Percentiles rank a stretch among this genome's conserved stretches.
phyloP scores from a whole-genome alignment of 2,113 vertebrate species.

The Eurypyga helias region DNA sequence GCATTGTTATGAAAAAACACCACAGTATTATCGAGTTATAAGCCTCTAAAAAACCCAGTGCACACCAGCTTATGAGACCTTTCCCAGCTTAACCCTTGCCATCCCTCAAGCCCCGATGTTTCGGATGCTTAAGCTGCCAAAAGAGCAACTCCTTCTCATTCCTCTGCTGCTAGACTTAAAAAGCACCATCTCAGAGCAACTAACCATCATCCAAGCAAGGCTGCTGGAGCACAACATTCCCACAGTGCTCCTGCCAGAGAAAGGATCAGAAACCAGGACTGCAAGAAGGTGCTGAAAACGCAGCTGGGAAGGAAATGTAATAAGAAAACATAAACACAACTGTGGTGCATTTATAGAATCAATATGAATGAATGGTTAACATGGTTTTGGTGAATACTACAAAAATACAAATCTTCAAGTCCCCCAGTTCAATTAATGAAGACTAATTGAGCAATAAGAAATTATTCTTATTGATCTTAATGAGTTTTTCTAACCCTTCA shows the following conservation, averaged over 20 bases:
- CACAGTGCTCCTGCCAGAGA: not conserved
- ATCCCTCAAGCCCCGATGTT: accelerated
- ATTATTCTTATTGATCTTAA: not conserved
- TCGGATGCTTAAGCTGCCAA: not conserved
- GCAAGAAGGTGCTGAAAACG: not conserved
- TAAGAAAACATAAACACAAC: not conserved
- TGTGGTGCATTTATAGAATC: accelerated
- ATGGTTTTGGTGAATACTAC: not conserved
- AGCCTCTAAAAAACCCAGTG: not conserved
- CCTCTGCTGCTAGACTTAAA: not conserved
- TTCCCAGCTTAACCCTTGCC: not conserved
- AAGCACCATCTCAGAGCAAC: not conserved
- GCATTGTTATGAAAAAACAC: accelerated
- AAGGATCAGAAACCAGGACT: not conserved
- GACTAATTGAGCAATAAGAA: slow-evolving; percentile 7
- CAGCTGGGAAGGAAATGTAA: not conserved
- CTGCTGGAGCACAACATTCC: not conserved
- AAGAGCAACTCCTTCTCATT: not conserved
- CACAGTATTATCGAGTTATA: not conserved
- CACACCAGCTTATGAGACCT: not conserved
- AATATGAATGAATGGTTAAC: not conserved
- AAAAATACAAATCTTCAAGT: not conserved
- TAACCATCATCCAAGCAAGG: not conserved
- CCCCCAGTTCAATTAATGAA: not conserved
- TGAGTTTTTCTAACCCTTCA: slow-evolving; percentile 2